phyloP scores from a whole-genome alignment of 2,888 invertebrate species.

The Saturnia pavonia region DNA sequence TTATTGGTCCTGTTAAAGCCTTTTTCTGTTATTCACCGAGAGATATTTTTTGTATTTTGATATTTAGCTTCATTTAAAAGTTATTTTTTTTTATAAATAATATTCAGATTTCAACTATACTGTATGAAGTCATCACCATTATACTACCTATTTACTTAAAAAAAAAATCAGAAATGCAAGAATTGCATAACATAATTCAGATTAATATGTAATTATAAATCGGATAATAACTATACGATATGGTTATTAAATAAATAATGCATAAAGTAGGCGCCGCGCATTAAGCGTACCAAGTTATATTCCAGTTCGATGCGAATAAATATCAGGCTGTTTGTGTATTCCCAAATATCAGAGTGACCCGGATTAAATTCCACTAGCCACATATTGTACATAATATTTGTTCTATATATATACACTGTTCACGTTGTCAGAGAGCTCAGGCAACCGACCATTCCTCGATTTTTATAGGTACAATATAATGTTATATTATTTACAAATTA shows the following conservation, averaged over 20 bases:
- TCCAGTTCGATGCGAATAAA: constrained; percentile 36
- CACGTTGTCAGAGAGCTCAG: background rate
- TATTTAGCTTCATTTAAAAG: background rate
- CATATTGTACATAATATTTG: constrained; percentile 5
- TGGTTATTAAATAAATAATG: constrained; percentile 15
- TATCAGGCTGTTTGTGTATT: constrained; percentile 35
- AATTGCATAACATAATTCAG: background rate
- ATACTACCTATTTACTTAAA: no score
- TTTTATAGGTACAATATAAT: background rate
- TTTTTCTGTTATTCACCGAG: background rate
- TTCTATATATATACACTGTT: background rate
- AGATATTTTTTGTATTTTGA: background rate
- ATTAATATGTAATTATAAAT: background rate
- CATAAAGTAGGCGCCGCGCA: constrained; percentile 15
- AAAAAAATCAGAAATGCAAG: no score
- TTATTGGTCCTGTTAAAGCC: background rate
- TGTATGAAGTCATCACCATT: no score
- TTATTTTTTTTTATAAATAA: background rate
- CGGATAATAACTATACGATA: background rate
- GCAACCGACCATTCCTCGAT: background rate
- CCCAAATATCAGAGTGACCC: constrained; percentile 56
- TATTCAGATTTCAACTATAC: background rate
- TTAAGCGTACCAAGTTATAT: constrained; percentile 31
- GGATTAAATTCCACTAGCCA: constrained; percentile 42
- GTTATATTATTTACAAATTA: background rate